A percentile compares a stretch with the other conserved stretches of the same genome.
phyloP scores from a whole-genome alignment of 2,113 vertebrate genomes.

The Tragelaphus imberbis region DNA sequence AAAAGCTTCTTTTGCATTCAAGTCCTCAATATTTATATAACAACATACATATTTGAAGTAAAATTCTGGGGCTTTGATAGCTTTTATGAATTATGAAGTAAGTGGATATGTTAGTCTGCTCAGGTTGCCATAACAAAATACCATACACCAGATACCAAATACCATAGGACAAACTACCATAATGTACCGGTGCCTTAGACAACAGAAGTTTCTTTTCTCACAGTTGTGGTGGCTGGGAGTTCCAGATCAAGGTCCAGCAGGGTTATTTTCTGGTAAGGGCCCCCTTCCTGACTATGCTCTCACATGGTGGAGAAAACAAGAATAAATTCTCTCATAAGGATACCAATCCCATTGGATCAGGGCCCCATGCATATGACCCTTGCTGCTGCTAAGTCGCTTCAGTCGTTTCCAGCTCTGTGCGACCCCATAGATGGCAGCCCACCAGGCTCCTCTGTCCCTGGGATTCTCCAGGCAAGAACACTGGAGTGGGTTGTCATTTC shows the following conservation, averaged over 20 bases:
- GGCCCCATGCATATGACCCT: not conserved
- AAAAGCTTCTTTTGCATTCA: not conserved
- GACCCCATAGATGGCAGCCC: too few relatives aligned
- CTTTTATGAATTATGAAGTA: constrained; percentile 4
- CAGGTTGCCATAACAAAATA: not conserved
- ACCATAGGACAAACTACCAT: not conserved
- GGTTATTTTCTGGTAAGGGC: not conserved
- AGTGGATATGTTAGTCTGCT: not conserved
- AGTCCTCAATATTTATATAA: not conserved
- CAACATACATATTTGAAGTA: not conserved
- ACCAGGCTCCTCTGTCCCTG: too few relatives aligned
- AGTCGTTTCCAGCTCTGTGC: not conserved
- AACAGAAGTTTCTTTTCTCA: not conserved
- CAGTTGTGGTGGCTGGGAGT: not conserved
- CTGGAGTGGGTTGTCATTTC: too few relatives aligned
- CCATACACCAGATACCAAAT: not conserved
- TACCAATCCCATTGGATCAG: not conserved
- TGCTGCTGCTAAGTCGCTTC: not conserved
- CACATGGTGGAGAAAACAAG: not conserved
- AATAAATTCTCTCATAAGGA: not conserved
- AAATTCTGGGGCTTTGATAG: not conserved
- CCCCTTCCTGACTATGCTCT: not conserved
- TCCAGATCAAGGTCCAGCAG: not conserved
- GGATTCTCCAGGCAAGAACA: too few relatives aligned
- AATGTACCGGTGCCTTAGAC: not conserved